Conservation (phyloP, 2,113 vertebrate genomes). For the Corythornis vintsioides region DNA sequence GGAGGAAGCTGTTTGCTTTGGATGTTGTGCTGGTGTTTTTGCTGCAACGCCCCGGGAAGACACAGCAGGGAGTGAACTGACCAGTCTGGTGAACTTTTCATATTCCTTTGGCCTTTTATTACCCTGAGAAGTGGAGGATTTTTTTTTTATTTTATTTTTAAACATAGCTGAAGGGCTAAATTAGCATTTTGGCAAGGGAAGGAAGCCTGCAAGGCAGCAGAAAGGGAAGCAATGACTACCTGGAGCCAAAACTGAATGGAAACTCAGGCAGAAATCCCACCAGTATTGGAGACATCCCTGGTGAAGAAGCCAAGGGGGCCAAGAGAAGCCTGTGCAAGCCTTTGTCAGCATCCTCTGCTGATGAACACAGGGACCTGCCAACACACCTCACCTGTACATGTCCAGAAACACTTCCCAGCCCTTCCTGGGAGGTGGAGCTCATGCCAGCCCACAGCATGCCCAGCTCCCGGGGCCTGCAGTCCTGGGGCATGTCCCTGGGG, state of each 20-base stretch:
- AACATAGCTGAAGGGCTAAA: conserved; percentile 59
- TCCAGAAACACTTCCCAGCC: not conserved
- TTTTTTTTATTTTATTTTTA: conserved; percentile 58
- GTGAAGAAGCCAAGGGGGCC: not conserved
- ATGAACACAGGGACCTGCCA: not conserved
- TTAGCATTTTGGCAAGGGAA: conserved; percentile 59
- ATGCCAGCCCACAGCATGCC: fast-evolving
- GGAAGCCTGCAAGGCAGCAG: conserved; percentile 25
- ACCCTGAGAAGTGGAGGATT: conserved; percentile 48
- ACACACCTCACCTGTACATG: fast-evolving
- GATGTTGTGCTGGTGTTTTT: conserved; percentile 48
- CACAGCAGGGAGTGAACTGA: conserved; percentile 57
- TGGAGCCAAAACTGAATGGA: conserved; percentile 34
- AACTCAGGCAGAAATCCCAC: conserved; percentile 37
- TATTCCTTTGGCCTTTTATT: conserved; percentile 70
- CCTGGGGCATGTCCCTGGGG: not conserved
- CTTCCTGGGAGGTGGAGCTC: not conserved
- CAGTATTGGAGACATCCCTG: not conserved
- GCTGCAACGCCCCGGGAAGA: conserved; percentile 59
- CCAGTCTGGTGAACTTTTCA: conserved; percentile 68
- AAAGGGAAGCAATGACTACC: conserved; percentile 32
- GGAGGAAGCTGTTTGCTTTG: conserved; percentile 62
- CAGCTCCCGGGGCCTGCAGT: fast-evolving
- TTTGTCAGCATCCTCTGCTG: not conserved
- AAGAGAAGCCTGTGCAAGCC: not conserved